Conservation (phyloP, 2,888 invertebrate genomes). For the Lepidochrysops patricia region DNA sequence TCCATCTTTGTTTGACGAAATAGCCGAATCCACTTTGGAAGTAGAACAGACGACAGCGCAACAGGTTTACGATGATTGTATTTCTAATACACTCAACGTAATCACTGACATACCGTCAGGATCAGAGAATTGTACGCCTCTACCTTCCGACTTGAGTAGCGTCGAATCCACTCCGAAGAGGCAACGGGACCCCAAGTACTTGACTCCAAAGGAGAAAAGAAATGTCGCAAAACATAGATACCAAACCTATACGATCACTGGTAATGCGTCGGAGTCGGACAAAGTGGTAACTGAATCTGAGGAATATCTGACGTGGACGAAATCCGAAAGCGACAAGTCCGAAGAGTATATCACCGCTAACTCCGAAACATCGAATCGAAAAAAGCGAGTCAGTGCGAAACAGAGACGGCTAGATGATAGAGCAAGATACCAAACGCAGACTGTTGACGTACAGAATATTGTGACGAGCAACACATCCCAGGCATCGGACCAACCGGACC, state of each 20-base stretch:
- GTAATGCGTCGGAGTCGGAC: constrained; percentile 48
- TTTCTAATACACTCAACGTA: constrained; percentile 71
- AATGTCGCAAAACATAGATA: constrained; percentile 84
- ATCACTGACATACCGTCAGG: constrained; percentile 73
- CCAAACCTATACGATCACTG: constrained; percentile 87
- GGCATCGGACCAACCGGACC: constrained; percentile 36
- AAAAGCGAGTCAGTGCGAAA: constrained; percentile 73
- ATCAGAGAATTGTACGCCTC: constrained; percentile 74
- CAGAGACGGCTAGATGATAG: constrained; percentile 79
- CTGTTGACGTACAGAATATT: constrained; percentile 54
- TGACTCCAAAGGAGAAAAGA: constrained; percentile 87
- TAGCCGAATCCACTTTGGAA: constrained; percentile 76
- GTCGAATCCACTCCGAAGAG: constrained; percentile 85
- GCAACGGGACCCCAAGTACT: constrained; percentile 55
- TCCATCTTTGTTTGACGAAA: constrained; percentile 81
- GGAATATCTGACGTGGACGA: constrained; percentile 61
- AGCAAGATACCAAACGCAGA: constrained; percentile 81
- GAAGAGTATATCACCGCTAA: constrained; percentile 51
- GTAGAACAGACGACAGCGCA: constrained; percentile 64
- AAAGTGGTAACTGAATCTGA: constrained; percentile 45
- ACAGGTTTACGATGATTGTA: constrained; percentile 76
- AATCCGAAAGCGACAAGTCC: constrained; percentile 57
- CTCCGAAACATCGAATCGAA: constrained; percentile 44
- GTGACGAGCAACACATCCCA: constrained; percentile 32
- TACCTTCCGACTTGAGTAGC: constrained; percentile 82